Evolutionary conservation across 2,888 invertebrate species (phyloP).

Genomic region (Brachypterus glaber): DNA sequence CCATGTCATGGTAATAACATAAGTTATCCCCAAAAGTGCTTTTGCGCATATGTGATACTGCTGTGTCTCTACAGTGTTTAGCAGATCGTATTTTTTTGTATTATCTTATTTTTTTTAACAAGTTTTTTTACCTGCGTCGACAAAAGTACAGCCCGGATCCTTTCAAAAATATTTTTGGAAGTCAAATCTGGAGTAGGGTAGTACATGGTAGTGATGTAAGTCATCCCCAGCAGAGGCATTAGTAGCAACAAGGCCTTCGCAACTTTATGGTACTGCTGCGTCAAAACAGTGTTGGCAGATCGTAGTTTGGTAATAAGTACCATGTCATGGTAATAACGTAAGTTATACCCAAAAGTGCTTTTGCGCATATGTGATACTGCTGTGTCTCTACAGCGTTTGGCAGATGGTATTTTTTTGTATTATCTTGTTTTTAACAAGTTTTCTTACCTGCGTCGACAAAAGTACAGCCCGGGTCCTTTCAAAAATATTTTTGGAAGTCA

Average conservation of each 20-base stretch:
- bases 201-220: slow-evolving; percentile 76
- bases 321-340: slow-evolving; percentile 79
- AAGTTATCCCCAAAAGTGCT: slow-evolving; percentile 85
- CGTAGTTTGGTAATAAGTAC: slow-evolving; percentile 88
- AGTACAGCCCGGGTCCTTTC: slow-evolving; percentile 71
- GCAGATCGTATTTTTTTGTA: too few relatives aligned
- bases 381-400: slow-evolving; percentile 85
- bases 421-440: too few relatives aligned
- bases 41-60: slow-evolving; percentile 87
- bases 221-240: slow-evolving; percentile 87
- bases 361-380: slow-evolving; percentile 83
- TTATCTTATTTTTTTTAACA: too few relatives aligned
- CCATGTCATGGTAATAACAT: slow-evolving; percentile 79
- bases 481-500: slow-evolving; percentile 64
- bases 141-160: slow-evolving; percentile 69
- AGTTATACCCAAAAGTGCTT: slow-evolving; percentile 85
- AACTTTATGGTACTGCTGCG: slow-evolving; percentile 83
- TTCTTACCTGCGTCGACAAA: slow-evolving; percentile 78
- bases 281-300: slow-evolving; percentile 82
- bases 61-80: slow-evolving; percentile 82
- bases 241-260: slow-evolving; percentile 85
- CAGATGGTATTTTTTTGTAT: slow-evolving; percentile 85
- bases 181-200: slow-evolving; percentile 73
- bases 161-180: slow-evolving; percentile 65
- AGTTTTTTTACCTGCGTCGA: slow-evolving; percentile 79